Evolutionary conservation across 23 tunicate genomes (phyloP).

Genomic region (Ciona savignyi): DNA sequence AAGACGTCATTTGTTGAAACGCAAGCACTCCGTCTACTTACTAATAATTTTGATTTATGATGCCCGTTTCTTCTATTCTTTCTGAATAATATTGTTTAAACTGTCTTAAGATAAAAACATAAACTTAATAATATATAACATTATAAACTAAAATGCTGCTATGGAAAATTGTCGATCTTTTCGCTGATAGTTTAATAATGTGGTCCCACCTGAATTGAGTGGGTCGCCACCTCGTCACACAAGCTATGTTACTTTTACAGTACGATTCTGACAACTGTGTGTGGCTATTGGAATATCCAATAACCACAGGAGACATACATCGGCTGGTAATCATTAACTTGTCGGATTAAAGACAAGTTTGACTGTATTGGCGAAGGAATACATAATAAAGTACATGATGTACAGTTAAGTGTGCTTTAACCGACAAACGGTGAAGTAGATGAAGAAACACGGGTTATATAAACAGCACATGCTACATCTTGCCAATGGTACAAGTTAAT

Average conservation of each 20-base stretch:
- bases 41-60: no score
- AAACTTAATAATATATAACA: no score
- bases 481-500: neutral
- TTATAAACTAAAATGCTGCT: no score
- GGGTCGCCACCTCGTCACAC: neutral
- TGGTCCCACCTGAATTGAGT: neutral
- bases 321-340: neutral
- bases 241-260: neutral
- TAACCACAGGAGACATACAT: neutral
- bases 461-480: neutral
- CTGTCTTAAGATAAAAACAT: no score
- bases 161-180: neutral
- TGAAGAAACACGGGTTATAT: neutral
- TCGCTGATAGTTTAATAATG: neutral
- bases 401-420: no score
- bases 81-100: no score
- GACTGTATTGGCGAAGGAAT: neutral
- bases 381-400: no score
- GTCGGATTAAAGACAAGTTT: neutral
- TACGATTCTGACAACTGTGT: neutral
- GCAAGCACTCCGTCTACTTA: no score
- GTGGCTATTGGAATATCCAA: neutral
- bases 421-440: neutral
- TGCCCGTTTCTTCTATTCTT: no score
- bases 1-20: no score